A percentile compares a stretch with the other conserved stretches of the same genome.
Evolutionary conservation across 1,140 invertebrate genomes (phyloP).

Genomic region (Coboldia fuscipes): DNA sequence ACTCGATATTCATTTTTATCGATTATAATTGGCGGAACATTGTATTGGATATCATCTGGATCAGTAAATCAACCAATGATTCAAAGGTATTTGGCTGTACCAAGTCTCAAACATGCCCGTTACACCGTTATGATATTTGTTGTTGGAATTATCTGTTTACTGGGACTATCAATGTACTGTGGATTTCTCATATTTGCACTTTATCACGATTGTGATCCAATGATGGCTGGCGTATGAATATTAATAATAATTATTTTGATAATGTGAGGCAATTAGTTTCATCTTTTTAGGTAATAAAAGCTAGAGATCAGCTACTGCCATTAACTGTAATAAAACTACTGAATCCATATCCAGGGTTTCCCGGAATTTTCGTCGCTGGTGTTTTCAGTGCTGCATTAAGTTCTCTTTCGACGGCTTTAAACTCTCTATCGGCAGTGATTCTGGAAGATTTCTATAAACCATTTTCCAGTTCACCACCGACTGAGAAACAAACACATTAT

Average conservation of each 20-base stretch:
- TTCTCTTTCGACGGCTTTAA: slow-evolving; percentile 73
- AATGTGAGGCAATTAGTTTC: slow-evolving; percentile 1
- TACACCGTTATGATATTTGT: slow-evolving; percentile 35
- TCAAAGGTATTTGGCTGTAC: slow-evolving; percentile 45
- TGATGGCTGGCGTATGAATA: slow-evolving; percentile 33
- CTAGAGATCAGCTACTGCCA: slow-evolving; percentile 52
- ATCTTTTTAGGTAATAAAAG: slow-evolving; percentile 29
- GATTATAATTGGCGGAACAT: slow-evolving; percentile 55
- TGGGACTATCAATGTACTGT: slow-evolving; percentile 43
- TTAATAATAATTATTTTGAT: slow-evolving; percentile 6
- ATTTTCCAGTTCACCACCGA: slow-evolving; percentile 33
- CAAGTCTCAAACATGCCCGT: slow-evolving; percentile 12
- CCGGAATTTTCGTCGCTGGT: slow-evolving; percentile 65
- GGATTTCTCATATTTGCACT: slow-evolving; percentile 69
- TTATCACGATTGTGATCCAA: slow-evolving; percentile 67
- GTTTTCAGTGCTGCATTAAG: slow-evolving; percentile 73
- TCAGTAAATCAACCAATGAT: slow-evolving; percentile 68
- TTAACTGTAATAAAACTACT: slow-evolving; percentile 63
- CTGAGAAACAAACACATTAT: slow-evolving; percentile 33
- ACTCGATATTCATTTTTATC: slow-evolving; percentile 58
- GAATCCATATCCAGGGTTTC: slow-evolving; percentile 45
- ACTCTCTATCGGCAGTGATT: slow-evolving; percentile 78
- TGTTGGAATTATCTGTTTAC: slow-evolving; percentile 35
- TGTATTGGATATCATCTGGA: slow-evolving; percentile 69
- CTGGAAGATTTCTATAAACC: slow-evolving; percentile 57